Evolutionary conservation across 1,140 invertebrate species (phyloP), one percentile per base, ranked within the genome.

Genomic region (Lamellibrachia luymesi): DNA sequence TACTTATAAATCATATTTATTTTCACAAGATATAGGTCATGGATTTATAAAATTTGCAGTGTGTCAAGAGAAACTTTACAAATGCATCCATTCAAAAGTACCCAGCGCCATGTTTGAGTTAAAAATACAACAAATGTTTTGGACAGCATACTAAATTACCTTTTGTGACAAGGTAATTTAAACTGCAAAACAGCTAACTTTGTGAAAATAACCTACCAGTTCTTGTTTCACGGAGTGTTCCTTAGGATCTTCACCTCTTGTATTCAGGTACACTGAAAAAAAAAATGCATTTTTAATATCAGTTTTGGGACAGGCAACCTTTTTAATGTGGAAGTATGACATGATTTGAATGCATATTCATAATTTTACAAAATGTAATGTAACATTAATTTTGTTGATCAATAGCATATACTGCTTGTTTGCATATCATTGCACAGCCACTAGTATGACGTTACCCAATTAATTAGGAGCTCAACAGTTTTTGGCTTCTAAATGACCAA

Each of bases 231-330:
- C 94, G 90, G 94, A 93, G 94, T 96, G 95, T 80, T 95, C 95
- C 92, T 96, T 95, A 7, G 95, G 95, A 92, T 96, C 95, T 13
- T 95, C 93, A 38, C 95, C 95, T 94, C 95, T 95, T 8, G 95
- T 94, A 94, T 96, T 96, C n/a, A 96, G 93, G 93, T 96, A 96
- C 94, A 95, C 95, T 96, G 94, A 27, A 95, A 95, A 92, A 90
- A 38, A 90, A 17, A 8, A n/a, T 92, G 17, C 25, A 4, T 92
- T 93, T 50, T 50, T 92, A 90, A 22, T 49, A 64, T 92, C 50
- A 38, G 27, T 49, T 50, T 92, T 27, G 6, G 38, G 38, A 92
- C 13, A 51, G 90, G 50, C 7, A 93, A 90, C 51, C 52, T 80
- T 10, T 80, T 80, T 80, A 80, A 80, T 10, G 64, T 80, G 64